Base-by-base conservation (phyloP, 2,888 invertebrate species). In the Blastobasis lacticolella region DNA sequence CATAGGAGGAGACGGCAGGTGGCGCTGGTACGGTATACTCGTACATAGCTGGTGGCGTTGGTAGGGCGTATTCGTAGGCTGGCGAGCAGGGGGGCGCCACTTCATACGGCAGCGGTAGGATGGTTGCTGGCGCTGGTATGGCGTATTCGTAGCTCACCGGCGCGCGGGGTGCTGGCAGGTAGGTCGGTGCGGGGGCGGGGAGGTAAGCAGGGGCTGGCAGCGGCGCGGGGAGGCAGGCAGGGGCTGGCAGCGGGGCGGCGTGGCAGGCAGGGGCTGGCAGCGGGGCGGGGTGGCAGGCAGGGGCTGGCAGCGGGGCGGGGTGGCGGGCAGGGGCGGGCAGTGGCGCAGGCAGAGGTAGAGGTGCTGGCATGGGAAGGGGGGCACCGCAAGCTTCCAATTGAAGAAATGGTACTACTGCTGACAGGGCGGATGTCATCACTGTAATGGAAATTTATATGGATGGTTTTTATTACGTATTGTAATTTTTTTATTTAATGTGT, bases 251-350 rank as follows among this genome's bases (percentile, higher is more conserved):
- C 38, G 46, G n/a, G 37, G n/a, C 0, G 46, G 38, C 8, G 42
- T 10, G 6, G 42, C 3, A 42, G 42, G 42, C 6, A 42, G 9
- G 10, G 42, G 42, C 9, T 5, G 10, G 38, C 1, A 38, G 7
- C 4, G 47, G 6, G 47, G 47, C n/a, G 10, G 38, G 38, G 47
- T 10, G n/a, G 10, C 5, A 5, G 38, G 37, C 10, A 38, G 43
- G 2, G 49, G 49, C 5, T 43, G 8, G 5, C 43, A 37, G 2
- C 41, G 61, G 61, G 50, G 55, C 8, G 38, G 45, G 50, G 41
- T 46, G 41, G 38, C 44, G 42, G 10, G 44, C 48, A 41, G 9
- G 38, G 41, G 10, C 42, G 9, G 36, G 41, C 36, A n/a, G 44
- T 36, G 1, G 45, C 46, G 42, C 9, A 8, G n/a, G n/a, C 10